These are phyloP conservation scores for Cheilosia soror DNA, from an alignment of 2,888 invertebrate genomes.

Conservation along the genomic window DNA sequence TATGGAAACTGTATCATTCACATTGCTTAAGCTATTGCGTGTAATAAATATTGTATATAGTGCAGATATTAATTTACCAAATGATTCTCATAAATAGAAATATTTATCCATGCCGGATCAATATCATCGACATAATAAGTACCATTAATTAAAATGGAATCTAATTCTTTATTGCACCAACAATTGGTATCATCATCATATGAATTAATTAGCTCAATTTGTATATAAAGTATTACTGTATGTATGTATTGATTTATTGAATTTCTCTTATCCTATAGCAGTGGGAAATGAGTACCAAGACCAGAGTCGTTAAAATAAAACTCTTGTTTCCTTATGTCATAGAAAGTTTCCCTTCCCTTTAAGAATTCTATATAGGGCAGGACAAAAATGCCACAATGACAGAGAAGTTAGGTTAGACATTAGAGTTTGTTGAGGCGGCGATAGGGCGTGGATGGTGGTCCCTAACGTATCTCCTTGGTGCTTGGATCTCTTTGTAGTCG, in stretches of 20 bases:
- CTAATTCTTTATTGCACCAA: slow-evolving; percentile 16
- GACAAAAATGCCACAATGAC: slow-evolving; percentile 37
- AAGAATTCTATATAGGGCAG: slow-evolving; percentile 36
- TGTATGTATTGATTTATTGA: slow-evolving; percentile 57
- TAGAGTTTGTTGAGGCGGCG: slow-evolving; percentile 1
- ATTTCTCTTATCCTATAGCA: not conserved
- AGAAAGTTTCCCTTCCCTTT: slow-evolving; percentile 23
- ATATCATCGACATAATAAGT: slow-evolving; percentile 20
- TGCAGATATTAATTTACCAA: not conserved
- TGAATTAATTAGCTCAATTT: slow-evolving; percentile 67
- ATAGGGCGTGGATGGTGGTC: not conserved
- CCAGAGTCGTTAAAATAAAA: slow-evolving; percentile 24
- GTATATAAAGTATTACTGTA: slow-evolving; percentile 42
- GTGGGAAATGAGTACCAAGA: slow-evolving; percentile 19
- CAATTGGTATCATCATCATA: slow-evolving; percentile 61
- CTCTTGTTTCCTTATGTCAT: not conserved
- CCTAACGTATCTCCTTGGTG: not conserved
- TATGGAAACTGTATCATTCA: not conserved
- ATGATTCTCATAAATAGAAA: not conserved
- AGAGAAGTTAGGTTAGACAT: slow-evolving; percentile 8
- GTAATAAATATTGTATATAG: too few species aligned
- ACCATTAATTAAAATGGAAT: slow-evolving; percentile 55
- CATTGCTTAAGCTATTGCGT: too few species aligned
- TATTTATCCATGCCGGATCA: slow-evolving; percentile 13
- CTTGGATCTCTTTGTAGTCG: not conserved